These are phyloP conservation scores for Pristionchus arcanus DNA, from an alignment of 2,888 invertebrate genomes.

Conservation along the genomic window DNA sequence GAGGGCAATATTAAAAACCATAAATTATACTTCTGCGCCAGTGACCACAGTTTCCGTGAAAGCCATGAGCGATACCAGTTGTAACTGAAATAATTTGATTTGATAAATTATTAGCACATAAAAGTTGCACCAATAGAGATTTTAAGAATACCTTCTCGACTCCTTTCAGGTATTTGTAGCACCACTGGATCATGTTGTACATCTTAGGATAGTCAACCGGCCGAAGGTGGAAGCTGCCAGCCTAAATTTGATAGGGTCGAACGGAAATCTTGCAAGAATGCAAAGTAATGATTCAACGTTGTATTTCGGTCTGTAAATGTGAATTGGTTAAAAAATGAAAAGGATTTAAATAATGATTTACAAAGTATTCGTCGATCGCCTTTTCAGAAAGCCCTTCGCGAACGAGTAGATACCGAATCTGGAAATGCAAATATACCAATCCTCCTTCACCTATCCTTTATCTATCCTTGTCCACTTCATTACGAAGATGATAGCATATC, in stretches of 20 bases:
- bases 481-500: too few relatives aligned
- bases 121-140: background rate
- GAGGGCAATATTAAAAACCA: too few relatives aligned
- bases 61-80: background rate
- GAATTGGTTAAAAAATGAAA: background rate
- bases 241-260: too few relatives aligned
- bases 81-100: background rate
- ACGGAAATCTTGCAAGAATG: too few relatives aligned
- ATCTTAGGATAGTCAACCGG: too few relatives aligned
- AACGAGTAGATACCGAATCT: background rate
- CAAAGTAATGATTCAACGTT: too few relatives aligned
- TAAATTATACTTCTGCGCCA: background rate
- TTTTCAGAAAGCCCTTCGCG: background rate
- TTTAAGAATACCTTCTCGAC: background rate
- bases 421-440: too few relatives aligned
- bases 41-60: background rate
- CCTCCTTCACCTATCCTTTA: too few relatives aligned
- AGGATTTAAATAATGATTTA: background rate
- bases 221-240: too few relatives aligned
- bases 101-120: background rate
- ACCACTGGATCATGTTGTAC: too few relatives aligned
- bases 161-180: background rate
- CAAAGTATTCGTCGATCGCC: background rate
- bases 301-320: too few relatives aligned
- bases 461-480: too few relatives aligned